Percentiles rank a stretch among this genome's conserved stretches.
Conservation (phyloP, 2,888 invertebrate species). For the Morpho helenor region DNA sequence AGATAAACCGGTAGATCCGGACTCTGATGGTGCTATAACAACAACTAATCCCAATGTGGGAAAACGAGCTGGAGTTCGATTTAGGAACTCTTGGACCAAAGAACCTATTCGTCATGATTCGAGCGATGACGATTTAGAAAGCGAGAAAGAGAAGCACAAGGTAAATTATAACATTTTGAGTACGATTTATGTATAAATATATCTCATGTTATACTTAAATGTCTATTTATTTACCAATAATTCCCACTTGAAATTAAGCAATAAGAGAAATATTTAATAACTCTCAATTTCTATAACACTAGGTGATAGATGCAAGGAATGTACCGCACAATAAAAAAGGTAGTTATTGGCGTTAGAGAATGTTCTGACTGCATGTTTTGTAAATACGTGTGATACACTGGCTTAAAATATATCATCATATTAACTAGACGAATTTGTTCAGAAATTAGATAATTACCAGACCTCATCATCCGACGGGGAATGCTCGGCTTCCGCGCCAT, state of each 20-base stretch:
- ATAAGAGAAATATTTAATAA: conserved; percentile 29
- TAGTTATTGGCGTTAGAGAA: conserved; percentile 36
- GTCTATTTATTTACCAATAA: conserved; percentile 19
- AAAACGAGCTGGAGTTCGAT: conserved; percentile 61
- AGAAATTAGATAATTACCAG: conserved; percentile 73
- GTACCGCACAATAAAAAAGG: conserved; percentile 49
- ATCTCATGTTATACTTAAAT: conserved; percentile 6
- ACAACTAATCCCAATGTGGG: conserved; percentile 50
- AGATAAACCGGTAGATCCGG: conserved; percentile 54
- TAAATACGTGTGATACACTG: conserved; percentile 11
- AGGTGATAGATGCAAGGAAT: conserved; percentile 55
- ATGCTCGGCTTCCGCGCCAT: conserved; percentile 81
- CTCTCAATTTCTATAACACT: conserved; percentile 42
- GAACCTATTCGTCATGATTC: conserved; percentile 49
- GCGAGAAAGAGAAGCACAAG: conserved; percentile 57
- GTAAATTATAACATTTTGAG: conserved; percentile 34
- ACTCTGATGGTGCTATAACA: conserved; percentile 55
- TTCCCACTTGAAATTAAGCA: conserved; percentile 1
- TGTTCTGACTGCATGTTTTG: conserved; percentile 33
- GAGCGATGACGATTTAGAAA: conserved; percentile 57
- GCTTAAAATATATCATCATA: conserved; percentile 9
- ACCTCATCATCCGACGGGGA: conserved; percentile 82
- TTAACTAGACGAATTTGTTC: conserved; percentile 38
- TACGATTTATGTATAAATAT: conserved; percentile 2
- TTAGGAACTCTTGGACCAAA: conserved; percentile 61